Evolutionary conservation across 2,888 invertebrate species (phyloP).

Genomic region (Lapara coniferarum): DNA sequence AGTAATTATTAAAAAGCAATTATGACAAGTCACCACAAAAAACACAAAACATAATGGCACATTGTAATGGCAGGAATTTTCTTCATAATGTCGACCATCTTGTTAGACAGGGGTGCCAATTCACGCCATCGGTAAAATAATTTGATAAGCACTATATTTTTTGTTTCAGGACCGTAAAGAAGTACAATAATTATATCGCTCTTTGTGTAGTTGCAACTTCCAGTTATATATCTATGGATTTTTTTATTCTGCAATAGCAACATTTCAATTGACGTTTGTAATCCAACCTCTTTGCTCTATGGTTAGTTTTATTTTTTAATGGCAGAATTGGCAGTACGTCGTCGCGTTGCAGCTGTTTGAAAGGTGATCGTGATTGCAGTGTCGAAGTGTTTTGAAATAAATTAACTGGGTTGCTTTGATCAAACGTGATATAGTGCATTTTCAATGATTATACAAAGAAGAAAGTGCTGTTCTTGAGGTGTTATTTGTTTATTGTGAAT

Average conservation of each 20-base stretch:
- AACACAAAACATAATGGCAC: no score
- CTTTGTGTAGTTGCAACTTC: no score
- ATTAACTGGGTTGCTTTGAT: conserved; percentile 73
- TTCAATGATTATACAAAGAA: conserved; percentile 76
- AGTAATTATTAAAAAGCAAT: no score
- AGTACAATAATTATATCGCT: no score
- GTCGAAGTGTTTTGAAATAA: conserved; percentile 81
- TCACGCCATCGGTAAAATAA: no score
- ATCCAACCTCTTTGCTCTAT: not conserved
- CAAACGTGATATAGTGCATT: conserved; percentile 68
- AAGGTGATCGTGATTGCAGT: conserved; percentile 58
- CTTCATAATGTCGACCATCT: no score
- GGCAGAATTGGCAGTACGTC: conserved; percentile 85
- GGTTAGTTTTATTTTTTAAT: conserved; percentile 22
- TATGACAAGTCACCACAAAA: no score
- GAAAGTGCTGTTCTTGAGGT: conserved; percentile 77
- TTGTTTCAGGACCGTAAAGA: no score
- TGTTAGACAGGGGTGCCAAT: no score
- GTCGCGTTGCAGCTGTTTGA: conserved; percentile 70
- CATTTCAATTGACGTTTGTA: not conserved
- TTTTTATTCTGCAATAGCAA: not conserved
- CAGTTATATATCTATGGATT: not conserved
- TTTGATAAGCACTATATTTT: no score
- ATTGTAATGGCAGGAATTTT: no score
- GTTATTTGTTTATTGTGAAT: conserved; percentile 63